Evolutionary conservation across 2,113 vertebrate genomes (phyloP), one percentile per base, ranked within the genome.

Genomic region (Sander vitreus): DNA sequence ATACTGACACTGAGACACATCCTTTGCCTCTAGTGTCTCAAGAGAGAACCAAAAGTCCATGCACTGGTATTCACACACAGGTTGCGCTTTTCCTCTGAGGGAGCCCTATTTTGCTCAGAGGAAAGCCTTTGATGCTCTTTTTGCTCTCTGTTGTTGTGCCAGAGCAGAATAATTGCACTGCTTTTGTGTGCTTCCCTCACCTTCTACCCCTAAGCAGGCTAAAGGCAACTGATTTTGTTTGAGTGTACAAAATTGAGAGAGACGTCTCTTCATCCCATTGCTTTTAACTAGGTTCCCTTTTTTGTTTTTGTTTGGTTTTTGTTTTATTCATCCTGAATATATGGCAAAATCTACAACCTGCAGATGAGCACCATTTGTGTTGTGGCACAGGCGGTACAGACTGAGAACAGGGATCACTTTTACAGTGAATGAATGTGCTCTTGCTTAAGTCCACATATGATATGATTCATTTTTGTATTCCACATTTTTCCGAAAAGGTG

Each of bases 91-190:
- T 91, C 91, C 94, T 95, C 93, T 73, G 85, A 93, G 93, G 93
- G 90, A 93, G 87, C 84, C 88, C 89, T 80, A 81, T 87, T 90
- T 90, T 86, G 92, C 91, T 92, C 89, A 91, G 84, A 93, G 93
- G 89, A 92, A 94, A 93, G 75, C 82, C 94, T 96, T 95, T 95
- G 94, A 95, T 94, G 93, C 94, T 95, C 93, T 72, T 91, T 95
- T 94, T 93, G 92, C 95, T 93, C 90, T 94, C 88, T 94, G 95
- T 95, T 95, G 94, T 94, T 95, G 93, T 95, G 94, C 94, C 95
- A 94, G 93, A 94, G 86, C 90, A 88, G 92, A 94, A 94, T 94
- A 95, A 95, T 95, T 95, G 93, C 90, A 81, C 76, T 87, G 92
- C 94, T 91, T 95, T 94, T 90, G 90, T 94, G 93, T 87, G 92